Conservation (phyloP, 2,888 invertebrate species). For the Ormyrus rosae region DNA sequence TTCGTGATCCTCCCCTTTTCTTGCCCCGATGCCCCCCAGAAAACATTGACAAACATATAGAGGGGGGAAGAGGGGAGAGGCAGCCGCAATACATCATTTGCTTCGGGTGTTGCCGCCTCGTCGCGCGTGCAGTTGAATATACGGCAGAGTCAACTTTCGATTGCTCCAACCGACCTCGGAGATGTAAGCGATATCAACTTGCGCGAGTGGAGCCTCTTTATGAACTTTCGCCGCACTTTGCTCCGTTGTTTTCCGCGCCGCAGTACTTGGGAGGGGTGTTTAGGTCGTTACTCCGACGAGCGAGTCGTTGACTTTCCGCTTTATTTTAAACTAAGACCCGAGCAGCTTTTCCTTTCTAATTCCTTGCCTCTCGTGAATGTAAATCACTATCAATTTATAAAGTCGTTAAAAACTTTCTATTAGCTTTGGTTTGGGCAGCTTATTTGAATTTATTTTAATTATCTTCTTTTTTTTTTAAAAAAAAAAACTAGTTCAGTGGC, state of each 20-base stretch:
- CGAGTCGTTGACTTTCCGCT: not conserved
- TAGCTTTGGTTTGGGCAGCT: too few species aligned
- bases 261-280: slow-evolving; percentile 14
- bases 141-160: slow-evolving; percentile 23
- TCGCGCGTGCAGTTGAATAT: not conserved
- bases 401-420: too few species aligned
- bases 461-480: too few species aligned
- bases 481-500: too few species aligned
- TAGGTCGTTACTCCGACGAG: slow-evolving; percentile 41
- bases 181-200: slow-evolving; percentile 43
- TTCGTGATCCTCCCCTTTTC: not conserved
- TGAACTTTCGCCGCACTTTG: slow-evolving; percentile 47
- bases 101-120: not conserved
- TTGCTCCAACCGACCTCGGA: slow-evolving; percentile 6
- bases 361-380: not conserved
- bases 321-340: not conserved
- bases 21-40: not conserved
- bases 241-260: slow-evolving; percentile 47
- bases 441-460: too few species aligned
- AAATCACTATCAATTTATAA: too few species aligned
- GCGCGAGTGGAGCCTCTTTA: slow-evolving; percentile 44
- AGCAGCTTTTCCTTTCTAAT: not conserved
- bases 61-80: not conserved
- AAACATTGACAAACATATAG: slow-evolving; percentile 40
- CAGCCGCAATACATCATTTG: not conserved